Conservation (phyloP, 2,113 vertebrate species). For the Mellivora capensis region DNA sequence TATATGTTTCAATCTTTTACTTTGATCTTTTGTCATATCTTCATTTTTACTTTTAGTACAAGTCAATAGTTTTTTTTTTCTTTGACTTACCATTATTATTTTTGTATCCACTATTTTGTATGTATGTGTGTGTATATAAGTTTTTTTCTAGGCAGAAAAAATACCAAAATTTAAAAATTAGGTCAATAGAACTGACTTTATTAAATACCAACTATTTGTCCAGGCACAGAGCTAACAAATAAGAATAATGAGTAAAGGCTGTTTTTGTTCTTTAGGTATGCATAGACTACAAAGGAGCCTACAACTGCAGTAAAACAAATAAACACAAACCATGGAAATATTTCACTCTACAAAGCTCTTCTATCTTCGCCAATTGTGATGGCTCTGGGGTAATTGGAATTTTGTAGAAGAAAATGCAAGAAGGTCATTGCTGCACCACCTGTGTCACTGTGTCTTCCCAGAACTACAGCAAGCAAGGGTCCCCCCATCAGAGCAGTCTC, state of each 20-base stretch:
- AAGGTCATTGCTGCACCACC: background rate
- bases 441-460: background rate
- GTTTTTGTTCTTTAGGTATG: background rate
- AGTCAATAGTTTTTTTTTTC: background rate
- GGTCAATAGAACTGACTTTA: background rate
- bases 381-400: background rate
- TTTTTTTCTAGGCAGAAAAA: background rate
- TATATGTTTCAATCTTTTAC: background rate
- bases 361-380: background rate
- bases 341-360: background rate
- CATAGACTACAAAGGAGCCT: background rate
- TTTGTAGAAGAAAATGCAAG: background rate
- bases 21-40: background rate
- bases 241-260: background rate
- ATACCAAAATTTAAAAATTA: background rate
- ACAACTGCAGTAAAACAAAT: background rate
- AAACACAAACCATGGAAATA: background rate
- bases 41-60: background rate
- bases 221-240: background rate
- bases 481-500: background rate
- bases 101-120: background rate
- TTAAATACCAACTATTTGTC: background rate
- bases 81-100: background rate
- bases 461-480: background rate
- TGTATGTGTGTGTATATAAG: background rate